A percentile compares a stretch with the other conserved stretches of the same genome.
These are phyloP conservation scores for Oreotrochilus melanogaster DNA, from an alignment of 2,113 vertebrate species.

Conservation along the genomic window DNA sequence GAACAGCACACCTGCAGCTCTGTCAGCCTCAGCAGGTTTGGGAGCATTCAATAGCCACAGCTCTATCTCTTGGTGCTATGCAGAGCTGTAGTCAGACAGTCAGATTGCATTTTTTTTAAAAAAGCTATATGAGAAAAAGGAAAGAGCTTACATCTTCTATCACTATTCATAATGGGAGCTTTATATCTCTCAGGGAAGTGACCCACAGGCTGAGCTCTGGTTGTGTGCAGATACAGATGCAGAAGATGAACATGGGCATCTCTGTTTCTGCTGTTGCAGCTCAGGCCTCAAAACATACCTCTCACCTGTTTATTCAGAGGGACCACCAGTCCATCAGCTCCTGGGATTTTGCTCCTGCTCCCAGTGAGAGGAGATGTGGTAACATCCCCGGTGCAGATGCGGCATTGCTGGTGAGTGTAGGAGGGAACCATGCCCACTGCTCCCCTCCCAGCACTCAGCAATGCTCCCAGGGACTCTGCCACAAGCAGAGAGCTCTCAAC, in stretches of 20 bases:
- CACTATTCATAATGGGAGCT: not conserved
- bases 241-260: not conserved
- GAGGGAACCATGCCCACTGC: not conserved
- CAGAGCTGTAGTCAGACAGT: not conserved
- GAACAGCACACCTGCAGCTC: not conserved
- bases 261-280: not conserved
- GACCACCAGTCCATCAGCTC: not conserved
- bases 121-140: not conserved
- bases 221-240: fast-evolving
- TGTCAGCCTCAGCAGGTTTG: not conserved
- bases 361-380: not conserved
- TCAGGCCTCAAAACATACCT: not conserved
- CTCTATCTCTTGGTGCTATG: not conserved
- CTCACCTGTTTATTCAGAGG: not conserved
- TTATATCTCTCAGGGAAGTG: not conserved
- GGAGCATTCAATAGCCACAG: not conserved
- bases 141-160: not conserved
- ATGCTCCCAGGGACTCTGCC: not conserved
- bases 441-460: not conserved
- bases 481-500: not conserved
- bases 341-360: not conserved
- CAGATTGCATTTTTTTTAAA: not conserved
- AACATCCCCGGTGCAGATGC: fast-evolving
- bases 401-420: fast-evolving
- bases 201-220: fast-evolving